Percentiles rank a stretch among this genome's conserved stretches.
Evolutionary conservation across 1,140 invertebrate genomes (phyloP).

Genomic region (Nephotettix cincticeps): DNA sequence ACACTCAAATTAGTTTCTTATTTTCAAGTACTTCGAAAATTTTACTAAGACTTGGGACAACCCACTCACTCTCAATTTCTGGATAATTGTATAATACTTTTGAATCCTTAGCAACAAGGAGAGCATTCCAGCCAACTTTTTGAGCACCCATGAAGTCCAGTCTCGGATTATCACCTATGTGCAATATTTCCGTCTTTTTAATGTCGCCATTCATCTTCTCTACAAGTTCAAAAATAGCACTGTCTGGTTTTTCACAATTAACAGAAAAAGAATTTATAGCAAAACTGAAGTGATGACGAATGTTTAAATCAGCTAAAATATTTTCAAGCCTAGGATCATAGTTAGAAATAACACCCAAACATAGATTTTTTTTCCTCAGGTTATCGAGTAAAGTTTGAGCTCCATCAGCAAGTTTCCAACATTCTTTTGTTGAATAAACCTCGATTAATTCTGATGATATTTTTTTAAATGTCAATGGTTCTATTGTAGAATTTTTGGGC

Average conservation of each 20-base stretch:
- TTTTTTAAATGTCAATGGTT: slow-evolving; percentile 50
- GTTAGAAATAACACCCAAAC: slow-evolving; percentile 82
- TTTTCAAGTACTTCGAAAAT: not conserved
- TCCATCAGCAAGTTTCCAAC: slow-evolving; percentile 69
- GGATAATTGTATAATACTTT: slow-evolving; percentile 15
- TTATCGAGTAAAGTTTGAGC: slow-evolving; percentile 61
- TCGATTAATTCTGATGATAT: slow-evolving; percentile 62
- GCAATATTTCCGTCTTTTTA: slow-evolving; percentile 65
- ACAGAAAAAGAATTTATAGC: slow-evolving; percentile 72
- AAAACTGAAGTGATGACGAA: slow-evolving; percentile 75
- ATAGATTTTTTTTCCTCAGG: slow-evolving; percentile 51
- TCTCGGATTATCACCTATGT: slow-evolving; percentile 75
- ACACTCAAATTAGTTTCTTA: not conserved
- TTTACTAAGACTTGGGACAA: slow-evolving; percentile 4
- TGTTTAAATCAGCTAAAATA: slow-evolving; percentile 62
- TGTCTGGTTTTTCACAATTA: slow-evolving; percentile 72
- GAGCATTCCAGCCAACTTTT: slow-evolving; percentile 71
- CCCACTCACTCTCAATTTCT: slow-evolving; percentile 27
- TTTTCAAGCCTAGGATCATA: slow-evolving; percentile 76
- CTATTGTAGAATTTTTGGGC: slow-evolving; percentile 32
- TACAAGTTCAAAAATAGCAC: slow-evolving; percentile 63
- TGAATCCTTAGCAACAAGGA: slow-evolving; percentile 46
- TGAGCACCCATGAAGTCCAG: slow-evolving; percentile 78
- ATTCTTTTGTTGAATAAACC: slow-evolving; percentile 62
- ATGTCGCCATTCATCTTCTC: slow-evolving; percentile 58